Conservation (phyloP, 2,113 vertebrate genomes). For the Neodontobutis hainanensis region DNA sequence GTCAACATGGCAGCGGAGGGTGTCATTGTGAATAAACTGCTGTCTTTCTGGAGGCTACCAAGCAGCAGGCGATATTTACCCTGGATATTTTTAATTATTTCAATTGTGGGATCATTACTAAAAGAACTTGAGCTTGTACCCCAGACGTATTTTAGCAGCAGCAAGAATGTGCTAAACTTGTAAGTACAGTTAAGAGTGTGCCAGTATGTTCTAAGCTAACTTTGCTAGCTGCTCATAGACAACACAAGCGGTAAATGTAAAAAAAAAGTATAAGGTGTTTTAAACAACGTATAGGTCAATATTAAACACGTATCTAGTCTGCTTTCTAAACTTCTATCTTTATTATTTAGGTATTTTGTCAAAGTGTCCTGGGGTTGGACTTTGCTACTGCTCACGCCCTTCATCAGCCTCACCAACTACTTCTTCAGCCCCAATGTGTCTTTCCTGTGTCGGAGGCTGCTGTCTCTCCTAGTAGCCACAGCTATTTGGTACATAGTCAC, state of each 20-base stretch:
- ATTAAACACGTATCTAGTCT: too few relatives aligned
- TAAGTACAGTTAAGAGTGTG: conserved; percentile 72
- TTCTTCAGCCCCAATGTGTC: conserved; percentile 60
- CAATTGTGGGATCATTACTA: conserved; percentile 79
- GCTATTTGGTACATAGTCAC: conserved; percentile 88
- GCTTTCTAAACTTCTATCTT: too few relatives aligned
- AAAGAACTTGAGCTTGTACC: conserved; percentile 83
- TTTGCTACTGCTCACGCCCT: conserved; percentile 88
- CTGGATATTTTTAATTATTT: conserved; percentile 74
- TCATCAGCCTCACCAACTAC: conserved; percentile 84
- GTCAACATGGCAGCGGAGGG: conserved; percentile 73
- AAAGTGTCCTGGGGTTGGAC: conserved; percentile 98
- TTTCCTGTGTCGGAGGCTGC: conserved; percentile 78
- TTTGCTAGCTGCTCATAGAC: neutral
- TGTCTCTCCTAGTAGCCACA: conserved; percentile 85
- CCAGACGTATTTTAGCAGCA: conserved; percentile 85
- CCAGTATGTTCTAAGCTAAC: conserved; percentile 4
- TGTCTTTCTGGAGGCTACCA: conserved; percentile 56
- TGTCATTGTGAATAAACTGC: conserved; percentile 59
- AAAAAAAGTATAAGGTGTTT: too few relatives aligned
- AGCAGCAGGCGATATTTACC: conserved; percentile 67
- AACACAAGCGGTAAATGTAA: too few relatives aligned
- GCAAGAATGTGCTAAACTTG: conserved; percentile 87
- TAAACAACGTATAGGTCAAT: too few relatives aligned
- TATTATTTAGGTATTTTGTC: conserved; percentile 88